Base-by-base conservation (phyloP, 2,888 invertebrate genomes). In the Aporophyla lueneburgensis region DNA sequence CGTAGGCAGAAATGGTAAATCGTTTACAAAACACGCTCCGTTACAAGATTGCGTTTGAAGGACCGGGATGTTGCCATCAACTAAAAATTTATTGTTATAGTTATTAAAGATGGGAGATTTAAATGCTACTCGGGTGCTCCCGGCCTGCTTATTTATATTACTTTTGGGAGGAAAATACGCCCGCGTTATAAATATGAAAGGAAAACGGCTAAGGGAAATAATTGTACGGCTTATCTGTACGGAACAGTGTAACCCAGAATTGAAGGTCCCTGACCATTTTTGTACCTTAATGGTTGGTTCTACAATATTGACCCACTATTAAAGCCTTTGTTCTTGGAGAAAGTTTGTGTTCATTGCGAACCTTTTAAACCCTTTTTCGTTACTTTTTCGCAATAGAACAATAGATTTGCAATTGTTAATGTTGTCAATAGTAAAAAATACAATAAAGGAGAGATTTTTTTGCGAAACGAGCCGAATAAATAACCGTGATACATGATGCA, bases 301-400 rank as follows among this genome's bases (percentile, higher is more conserved):
- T 74, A 80, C 85, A 85, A 89, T 83, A 89, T 82, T 93, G 92
- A 93, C 92, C 91, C 87, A 91, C 89, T 90, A 89, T 90, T 84
- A 54, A 79, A 61, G 78, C 89, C 88, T 89, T 96, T 96, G 94
- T 96, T 91, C 87, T 87, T 70, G 81, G 93, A 89, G 95, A 96
- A 96, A 95, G 95, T 95, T 90, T 89, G 89, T 89, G 88, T 93
- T 93, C 89, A 88, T 92, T 91, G 90, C 89, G 80, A 90, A 87
- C 82, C 91, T 91, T 92, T 90, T 90, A 90, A 96, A 95, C 93
- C 95, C 95, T 93, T 95, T 95, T 95, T 88, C 87, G 84, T 83
- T 74, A 88, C 85, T 93, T 93, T 93, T 94, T 93, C 91, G 84
- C 85, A 51, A 86, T 84, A 86, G 84, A 87, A 78, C 81, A 85